Evolutionary conservation across 2,888 invertebrate species (phyloP), one percentile per base, ranked within the genome.

Genomic region (Philonicus albiceps): DNA sequence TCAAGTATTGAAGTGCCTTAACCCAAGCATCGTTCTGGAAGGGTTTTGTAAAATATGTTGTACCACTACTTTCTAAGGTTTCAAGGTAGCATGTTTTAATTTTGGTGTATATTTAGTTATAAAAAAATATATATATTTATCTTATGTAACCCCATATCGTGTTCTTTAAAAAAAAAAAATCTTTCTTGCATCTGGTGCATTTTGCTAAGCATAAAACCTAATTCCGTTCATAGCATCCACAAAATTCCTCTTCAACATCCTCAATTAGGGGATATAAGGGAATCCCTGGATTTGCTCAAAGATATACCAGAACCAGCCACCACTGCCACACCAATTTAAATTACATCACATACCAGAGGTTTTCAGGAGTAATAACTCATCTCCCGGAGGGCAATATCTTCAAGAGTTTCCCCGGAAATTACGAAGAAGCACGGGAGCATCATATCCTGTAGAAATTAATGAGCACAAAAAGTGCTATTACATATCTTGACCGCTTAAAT

Each of bases 401-500:
- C 64, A 64, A 55, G 64, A 64, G 22, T 19, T 43, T 19, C 27
- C 64, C 64, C 22, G 27, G 22, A 64, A 22, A 64, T 64, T 64
- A 27, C 64, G 49, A 64, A 27, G 11, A 64, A 64, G 64, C 64
- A 27, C 64, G 27, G 27, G 22, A 27, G 27, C 27, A 27, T 64
- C 27, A 64, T 64, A 64, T 64, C 64, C 27, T 64, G 64, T 27
- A 22, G 64, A 22, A 78, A 78, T 43, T 78, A 78, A 78, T 78
- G 78, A 78, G 78, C 13, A 43, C 37, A 49, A 78, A 78, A 78
- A 78, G 16, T 78, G 53, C 49, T 49, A n/a, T 19, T 64, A 78
- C 43, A 78, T 78, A 27, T 49, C 78, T 78, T 78, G 78, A 78
- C 78, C 78, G 49, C 78, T 78, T 78, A 78, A 78, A 49, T n/a